Conservation (phyloP, 2,888 invertebrate species). For the Scaptomyza parva region DNA sequence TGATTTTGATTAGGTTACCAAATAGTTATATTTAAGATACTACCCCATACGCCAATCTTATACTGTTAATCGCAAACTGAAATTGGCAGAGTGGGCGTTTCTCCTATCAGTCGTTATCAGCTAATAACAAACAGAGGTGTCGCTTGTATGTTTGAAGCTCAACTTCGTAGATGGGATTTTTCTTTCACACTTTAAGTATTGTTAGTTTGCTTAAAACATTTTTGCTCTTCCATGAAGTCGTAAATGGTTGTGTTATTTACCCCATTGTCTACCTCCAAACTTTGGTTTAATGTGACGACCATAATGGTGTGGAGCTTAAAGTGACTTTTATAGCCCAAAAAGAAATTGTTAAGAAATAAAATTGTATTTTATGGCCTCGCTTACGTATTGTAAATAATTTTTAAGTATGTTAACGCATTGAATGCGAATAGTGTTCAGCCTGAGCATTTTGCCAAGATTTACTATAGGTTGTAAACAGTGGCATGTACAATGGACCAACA, state of each 20-base stretch:
- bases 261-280: neutral
- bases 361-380: constrained; percentile 33
- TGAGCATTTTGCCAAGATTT: constrained; percentile 42
- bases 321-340: constrained; percentile 36
- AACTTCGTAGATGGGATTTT: neutral
- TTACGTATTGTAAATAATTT: constrained; percentile 46
- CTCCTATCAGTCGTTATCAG: constrained; percentile 32
- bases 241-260: constrained; percentile 39
- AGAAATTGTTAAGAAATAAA: constrained; percentile 38
- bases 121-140: constrained; percentile 1
- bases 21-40: neutral
- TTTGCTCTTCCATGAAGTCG: constrained; percentile 47
- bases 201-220: neutral
- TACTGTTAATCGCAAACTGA: constrained; percentile 20
- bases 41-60: constrained; percentile 9
- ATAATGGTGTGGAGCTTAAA: constrained; percentile 35
- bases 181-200: neutral
- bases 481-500: constrained; percentile 32
- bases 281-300: constrained; percentile 39
- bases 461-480: neutral
- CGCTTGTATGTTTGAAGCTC: neutral
- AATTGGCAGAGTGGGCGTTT: constrained; percentile 13
- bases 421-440: constrained; percentile 34
- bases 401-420: constrained; percentile 22
- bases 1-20: constrained; percentile 4